Evolutionary conservation across 2,888 invertebrate species (phyloP), one percentile per base, ranked within the genome.

Genomic region (Villa cingulata): DNA sequence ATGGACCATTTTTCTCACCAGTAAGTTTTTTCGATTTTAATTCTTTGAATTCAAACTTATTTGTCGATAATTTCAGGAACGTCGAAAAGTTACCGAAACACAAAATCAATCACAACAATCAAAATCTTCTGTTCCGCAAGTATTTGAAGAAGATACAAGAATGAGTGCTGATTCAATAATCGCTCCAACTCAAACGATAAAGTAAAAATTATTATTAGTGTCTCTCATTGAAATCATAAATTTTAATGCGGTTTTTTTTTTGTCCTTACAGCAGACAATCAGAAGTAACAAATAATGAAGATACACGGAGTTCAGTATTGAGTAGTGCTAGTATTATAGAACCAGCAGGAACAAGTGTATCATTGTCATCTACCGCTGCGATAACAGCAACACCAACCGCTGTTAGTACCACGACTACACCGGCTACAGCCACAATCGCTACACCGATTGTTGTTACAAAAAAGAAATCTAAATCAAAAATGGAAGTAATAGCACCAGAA

Each of bases 231-330:
- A n/a, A n/a, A n/a, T n/a, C n/a, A n/a, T n/a, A n/a, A n/a, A n/a
- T 39, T 46, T 41, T 17, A 32, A 14, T 9, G 16, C 32, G 12
- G 6, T 36, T 39, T 10, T 10, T 37, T 32, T n/a, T 14, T 27
- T 43, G 18, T 16, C 29, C 10, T 9, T 38, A 32, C 38, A 32
- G 29, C 15, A 64, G 64, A 60, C 78, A 54, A 62, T 57, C 59
- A 20, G 67, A 68, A 45, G 63, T 64, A 45, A 54, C 63, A 3
- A 63, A 60, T 46, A 62, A 67, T 48, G 81, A 81, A 60, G 88
- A 88, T 57, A 9, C 9, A 84, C 86, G 86, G 65, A 86, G 84
- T 59, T 87, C 87, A n/a, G 77, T 85, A 27, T 73, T 83, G 56
- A 87, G 86, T 62, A 81, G 80, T 20, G 56, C 59, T 16, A 70